Evolutionary conservation across 2,797 vertebrate genomes (phyloP).

Genomic region (Anisognathus igniventris): DNA sequence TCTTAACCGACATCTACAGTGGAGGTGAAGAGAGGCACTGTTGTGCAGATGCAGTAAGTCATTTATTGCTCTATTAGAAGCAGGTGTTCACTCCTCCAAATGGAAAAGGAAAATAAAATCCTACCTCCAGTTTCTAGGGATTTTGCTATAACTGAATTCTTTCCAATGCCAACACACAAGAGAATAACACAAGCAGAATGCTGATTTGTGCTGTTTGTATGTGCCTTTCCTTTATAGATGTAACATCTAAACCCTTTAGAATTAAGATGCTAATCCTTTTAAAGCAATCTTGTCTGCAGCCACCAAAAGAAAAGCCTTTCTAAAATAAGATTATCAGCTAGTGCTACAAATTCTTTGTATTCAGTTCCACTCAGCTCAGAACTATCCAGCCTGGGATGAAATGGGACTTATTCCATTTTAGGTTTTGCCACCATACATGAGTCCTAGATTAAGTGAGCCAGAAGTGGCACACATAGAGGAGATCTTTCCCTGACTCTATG

Average conservation of each 20-base stretch:
- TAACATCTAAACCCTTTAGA: background rate
- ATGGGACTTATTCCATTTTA: rapidly evolving
- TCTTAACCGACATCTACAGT: background rate
- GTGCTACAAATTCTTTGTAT: background rate
- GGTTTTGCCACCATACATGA: background rate
- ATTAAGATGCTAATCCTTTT: background rate
- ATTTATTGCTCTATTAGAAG: background rate
- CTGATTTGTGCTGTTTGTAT: background rate
- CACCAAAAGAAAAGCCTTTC: background rate
- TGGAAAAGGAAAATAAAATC: background rate
- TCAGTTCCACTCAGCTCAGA: background rate
- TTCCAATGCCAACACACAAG: background rate
- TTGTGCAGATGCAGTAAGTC: background rate
- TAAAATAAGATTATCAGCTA: background rate
- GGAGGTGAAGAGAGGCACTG: background rate
- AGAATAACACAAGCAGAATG: background rate
- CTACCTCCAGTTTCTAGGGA: background rate
- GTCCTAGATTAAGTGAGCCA: background rate
- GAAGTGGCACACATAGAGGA: background rate
- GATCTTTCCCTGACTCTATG: background rate
- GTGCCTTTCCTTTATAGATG: background rate
- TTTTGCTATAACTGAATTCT: background rate
- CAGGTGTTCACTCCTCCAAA: background rate
- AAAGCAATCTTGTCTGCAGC: background rate
- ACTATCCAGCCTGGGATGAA: background rate